Evolutionary conservation across 2,797 vertebrate genomes (phyloP).

Genomic region (Squalus acanthias): DNA sequence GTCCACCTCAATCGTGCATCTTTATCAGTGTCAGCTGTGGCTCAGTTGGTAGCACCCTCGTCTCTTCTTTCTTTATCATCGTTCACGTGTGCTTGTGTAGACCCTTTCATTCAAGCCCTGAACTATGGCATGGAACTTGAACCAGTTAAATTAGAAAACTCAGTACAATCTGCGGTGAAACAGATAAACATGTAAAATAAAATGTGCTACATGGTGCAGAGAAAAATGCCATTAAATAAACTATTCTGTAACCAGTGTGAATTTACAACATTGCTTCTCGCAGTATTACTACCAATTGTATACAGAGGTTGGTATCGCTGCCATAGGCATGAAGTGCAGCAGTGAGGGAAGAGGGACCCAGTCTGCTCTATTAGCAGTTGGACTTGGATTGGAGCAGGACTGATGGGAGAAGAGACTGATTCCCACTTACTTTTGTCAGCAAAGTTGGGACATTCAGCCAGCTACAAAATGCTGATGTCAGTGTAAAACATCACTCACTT

Average conservation of each 20-base stretch:
- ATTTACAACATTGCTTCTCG: background rate
- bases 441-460: background rate
- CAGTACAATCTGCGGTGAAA: no score
- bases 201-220: no score
- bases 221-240: no score
- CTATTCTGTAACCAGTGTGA: background rate
- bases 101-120: no score
- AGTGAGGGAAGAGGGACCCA: background rate
- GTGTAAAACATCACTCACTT: background rate
- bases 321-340: background rate
- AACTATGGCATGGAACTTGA: no score
- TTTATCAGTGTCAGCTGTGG: no score
- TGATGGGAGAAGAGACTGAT: background rate
- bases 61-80: no score
- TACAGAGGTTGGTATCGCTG: background rate
- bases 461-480: background rate
- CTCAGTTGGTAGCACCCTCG: no score
- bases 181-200: no score
- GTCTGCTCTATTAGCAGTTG: background rate
- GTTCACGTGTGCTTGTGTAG: no score
- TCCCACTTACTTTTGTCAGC: background rate
- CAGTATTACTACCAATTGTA: background rate
- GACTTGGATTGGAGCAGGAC: background rate
- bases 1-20: no score
- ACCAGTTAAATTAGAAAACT: no score